Evolutionary conservation across 2,113 vertebrate genomes (phyloP).

Genomic region (Cygnus atratus): DNA sequence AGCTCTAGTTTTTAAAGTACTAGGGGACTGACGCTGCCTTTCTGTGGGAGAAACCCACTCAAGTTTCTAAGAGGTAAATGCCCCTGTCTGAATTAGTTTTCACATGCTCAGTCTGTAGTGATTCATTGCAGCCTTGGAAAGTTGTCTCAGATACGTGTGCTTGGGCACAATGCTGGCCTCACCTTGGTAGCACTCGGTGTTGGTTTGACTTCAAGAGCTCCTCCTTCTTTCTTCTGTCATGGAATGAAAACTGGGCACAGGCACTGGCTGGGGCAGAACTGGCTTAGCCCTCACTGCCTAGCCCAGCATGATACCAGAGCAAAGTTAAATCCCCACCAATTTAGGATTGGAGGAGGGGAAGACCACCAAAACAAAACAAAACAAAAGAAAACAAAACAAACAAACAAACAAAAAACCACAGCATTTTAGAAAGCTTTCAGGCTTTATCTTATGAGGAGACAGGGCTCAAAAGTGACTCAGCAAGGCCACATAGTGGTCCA

Average conservation of each 20-base stretch:
- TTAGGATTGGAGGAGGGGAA: not conserved
- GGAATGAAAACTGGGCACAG: not conserved
- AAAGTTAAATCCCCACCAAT: not conserved
- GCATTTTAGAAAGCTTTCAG: not conserved
- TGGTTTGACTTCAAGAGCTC: not conserved
- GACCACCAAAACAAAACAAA: not conserved
- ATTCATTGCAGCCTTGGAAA: not conserved
- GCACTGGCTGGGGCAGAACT: not conserved
- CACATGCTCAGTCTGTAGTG: not conserved
- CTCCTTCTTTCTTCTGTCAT: not conserved
- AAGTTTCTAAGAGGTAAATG: not conserved
- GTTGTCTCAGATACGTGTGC: not conserved
- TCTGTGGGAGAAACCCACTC: not conserved
- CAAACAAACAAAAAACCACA: not conserved
- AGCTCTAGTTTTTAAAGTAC: not conserved
- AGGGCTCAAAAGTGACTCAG: not conserved
- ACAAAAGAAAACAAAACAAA: too few relatives aligned
- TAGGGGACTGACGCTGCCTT: not conserved
- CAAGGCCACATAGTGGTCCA: not conserved
- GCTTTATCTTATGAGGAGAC: not conserved
- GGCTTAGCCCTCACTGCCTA: not conserved
- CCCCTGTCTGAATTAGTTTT: not conserved
- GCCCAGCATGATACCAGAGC: not conserved
- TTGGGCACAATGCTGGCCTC: fast-evolving
- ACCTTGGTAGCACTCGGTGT: not conserved